Conservation (phyloP, 2,113 vertebrate genomes). For the Corydoras maculifer region DNA sequence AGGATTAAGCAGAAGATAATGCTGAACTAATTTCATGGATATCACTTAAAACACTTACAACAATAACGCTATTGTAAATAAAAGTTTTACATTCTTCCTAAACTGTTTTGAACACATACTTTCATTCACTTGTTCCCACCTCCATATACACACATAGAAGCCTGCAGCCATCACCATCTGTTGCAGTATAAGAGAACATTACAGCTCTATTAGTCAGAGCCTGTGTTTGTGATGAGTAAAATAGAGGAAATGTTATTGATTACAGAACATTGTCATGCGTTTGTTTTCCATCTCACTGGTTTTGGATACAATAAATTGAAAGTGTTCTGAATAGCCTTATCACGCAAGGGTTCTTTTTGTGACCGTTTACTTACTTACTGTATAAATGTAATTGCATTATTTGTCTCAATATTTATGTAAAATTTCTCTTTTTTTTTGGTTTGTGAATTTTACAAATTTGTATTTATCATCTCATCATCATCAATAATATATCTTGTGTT, state of each 20-base stretch:
- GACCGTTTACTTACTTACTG: no score
- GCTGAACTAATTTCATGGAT: no score
- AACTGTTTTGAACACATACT: not conserved
- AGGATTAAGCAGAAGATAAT: no score
- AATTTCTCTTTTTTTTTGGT: no score
- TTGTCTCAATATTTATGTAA: no score
- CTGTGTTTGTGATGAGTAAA: constrained; percentile 28
- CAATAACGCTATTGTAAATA: no score
- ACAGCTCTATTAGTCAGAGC: constrained; percentile 33
- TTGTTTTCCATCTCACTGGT: constrained; percentile 14
- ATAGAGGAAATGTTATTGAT: constrained; percentile 3
- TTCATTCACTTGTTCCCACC: not conserved
- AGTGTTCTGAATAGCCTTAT: constrained; percentile 4
- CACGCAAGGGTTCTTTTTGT: not conserved
- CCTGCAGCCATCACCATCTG: constrained; percentile 34
- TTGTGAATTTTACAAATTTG: no score
- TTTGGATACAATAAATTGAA: constrained; percentile 7
- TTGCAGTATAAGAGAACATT: constrained; percentile 34
- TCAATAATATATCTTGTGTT: no score
- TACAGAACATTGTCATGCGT: not conserved
- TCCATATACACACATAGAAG: constrained; percentile 6
- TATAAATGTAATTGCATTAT: no score
- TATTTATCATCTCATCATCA: no score
- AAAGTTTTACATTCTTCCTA: no score
- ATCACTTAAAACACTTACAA: no score